Evolutionary conservation across 2,113 vertebrate species (phyloP), one percentile per base, ranked within the genome.

Genomic region (Carassius gibelio): DNA sequence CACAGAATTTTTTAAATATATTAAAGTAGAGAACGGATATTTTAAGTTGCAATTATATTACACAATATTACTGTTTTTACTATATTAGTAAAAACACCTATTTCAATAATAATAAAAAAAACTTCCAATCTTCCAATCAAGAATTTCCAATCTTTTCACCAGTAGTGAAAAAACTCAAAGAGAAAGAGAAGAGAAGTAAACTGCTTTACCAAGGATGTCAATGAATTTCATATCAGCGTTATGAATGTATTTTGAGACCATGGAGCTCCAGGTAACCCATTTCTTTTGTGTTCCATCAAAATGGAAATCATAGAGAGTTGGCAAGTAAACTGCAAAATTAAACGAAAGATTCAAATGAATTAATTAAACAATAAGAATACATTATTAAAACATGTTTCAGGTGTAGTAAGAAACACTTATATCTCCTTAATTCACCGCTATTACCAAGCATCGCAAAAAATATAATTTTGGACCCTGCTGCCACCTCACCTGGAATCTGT

Each of bases 231-330:
- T 88, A 71, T 96, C 90, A 13, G 88, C 92, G 2, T 90, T 86
- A 88, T 99, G 96, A 76, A 95, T 30, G 30, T 99, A 99, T 90
- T 94, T 92, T 15, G 95, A 84, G 38, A 99, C 97, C 84, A 99
- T 79, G 0, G 92, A 93, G 68, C 75, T 96, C 98, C 98, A 99
- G 0, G 97, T 94, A 79, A 98, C 74, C 98, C 98, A 99, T 11
- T 91, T 94, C 71, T 92, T 93, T 78, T 90, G 50, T 8, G 68
- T 81, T 10, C 59, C 88, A 87, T 99, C 95, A 89, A 98, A 99
- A 86, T 99, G 98, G 66, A 98, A 99, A 87, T 99, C 97, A 76
- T 95, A 99, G 82, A 99, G 91, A 82, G 96, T 97, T 1, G 96
- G 95, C 55, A 97, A 93, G 42, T 95, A 96, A 80, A 95, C 98